A percentile compares a stretch with the other conserved stretches of the same genome.
Evolutionary conservation across 2,113 vertebrate species (phyloP).

Genomic region (Tautogolabrus adspersus): DNA sequence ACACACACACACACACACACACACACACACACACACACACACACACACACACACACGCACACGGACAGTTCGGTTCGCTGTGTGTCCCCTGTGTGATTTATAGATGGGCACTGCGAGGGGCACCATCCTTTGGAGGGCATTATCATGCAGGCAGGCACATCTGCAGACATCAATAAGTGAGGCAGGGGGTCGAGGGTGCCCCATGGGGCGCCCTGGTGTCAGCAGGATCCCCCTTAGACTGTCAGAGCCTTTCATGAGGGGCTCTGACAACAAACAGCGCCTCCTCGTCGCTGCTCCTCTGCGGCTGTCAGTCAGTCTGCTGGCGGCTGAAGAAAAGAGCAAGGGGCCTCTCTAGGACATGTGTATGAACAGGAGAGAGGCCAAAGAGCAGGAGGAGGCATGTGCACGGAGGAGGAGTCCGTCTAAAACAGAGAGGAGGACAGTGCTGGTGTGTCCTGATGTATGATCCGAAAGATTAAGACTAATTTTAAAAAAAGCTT

Average conservation of each 20-base stretch:
- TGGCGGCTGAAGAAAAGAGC: conserved; percentile 48
- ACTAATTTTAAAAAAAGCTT: neutral
- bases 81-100: conserved; percentile 74
- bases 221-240: conserved; percentile 57
- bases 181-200: conserved; percentile 55
- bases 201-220: conserved; percentile 57
- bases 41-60: conserved; percentile 37
- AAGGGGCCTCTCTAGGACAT: conserved; percentile 58
- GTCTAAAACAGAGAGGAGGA: neutral
- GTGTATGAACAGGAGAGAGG: conserved; percentile 59
- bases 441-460: neutral
- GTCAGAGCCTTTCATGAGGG: conserved; percentile 60
- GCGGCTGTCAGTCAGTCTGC: conserved; percentile 54
- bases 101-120: conserved; percentile 51
- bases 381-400: conserved; percentile 41
- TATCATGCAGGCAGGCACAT: conserved; percentile 78
- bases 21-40: neutral
- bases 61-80: conserved; percentile 24
- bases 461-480: neutral
- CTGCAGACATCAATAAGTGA: conserved; percentile 79
- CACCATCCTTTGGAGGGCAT: conserved; percentile 64
- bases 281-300: conserved; percentile 44
- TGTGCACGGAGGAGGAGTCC: neutral
- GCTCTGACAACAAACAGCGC: conserved; percentile 58
- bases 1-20: no score